Evolutionary conservation across 2,888 invertebrate genomes (phyloP), one percentile per base, ranked within the genome.

Genomic region (Eledona agricola): DNA sequence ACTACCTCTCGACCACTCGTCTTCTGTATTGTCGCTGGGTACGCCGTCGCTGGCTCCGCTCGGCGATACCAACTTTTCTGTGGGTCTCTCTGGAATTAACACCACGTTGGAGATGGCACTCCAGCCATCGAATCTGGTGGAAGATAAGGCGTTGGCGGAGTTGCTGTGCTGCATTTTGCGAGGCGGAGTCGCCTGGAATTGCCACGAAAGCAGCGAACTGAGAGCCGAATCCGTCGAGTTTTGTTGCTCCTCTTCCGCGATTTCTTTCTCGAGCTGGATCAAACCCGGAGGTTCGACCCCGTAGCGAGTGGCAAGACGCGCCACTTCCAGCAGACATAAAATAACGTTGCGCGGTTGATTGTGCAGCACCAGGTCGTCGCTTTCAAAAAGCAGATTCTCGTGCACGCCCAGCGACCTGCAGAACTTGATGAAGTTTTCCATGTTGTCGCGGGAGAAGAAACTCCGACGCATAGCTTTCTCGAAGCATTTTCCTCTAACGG

Each of bases 391-490:
- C 47, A 92, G 81, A 75, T 93, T 93, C 74, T 91, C 89, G 67
- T 91, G 91, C 19, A 94, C 90, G 29, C 92, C 92, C 40, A 91
- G 82, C 38, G 89, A 85, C 47, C 89, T 82, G 72, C 92, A 92
- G 81, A 93, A 93, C 56, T 87, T 86, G 64, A 93, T 86, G 76
- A 93, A 94, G 77, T 92, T 92, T 69, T 91, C 91, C 65, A 90
- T 88, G 77, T 93, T 93, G 77, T 94, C 93, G 26, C 93, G 74
- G 0, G 93, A 91, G 77, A 91, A 93, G 81, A 93, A 94, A 67
- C 90, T 91, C 60, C 90, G 84, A 5, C 90, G 82, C 51, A 89
- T 87, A 6, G 93, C 93, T 66, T 88, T 88, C 77, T 88, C 88
- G 83, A 91, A 90, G 74, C 89, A 90, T 65, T 89, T 85, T 15